These are phyloP conservation scores for Morone chrysops DNA, from an alignment of 2,113 vertebrate species.

Conservation along the genomic window DNA sequence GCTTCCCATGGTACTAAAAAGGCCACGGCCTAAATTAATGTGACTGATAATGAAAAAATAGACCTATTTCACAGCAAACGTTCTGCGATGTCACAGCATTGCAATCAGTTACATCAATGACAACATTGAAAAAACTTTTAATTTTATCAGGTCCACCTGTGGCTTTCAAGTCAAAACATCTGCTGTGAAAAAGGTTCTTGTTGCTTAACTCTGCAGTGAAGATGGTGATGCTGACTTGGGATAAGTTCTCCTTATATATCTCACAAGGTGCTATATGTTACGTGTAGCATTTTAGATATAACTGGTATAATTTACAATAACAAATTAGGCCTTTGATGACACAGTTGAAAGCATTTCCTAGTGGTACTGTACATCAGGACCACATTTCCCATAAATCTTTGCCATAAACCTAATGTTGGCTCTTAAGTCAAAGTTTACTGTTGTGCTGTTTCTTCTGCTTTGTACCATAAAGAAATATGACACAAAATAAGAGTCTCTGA, in stretches of 20 bases:
- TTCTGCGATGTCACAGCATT: background rate
- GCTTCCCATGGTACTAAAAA: background rate
- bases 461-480: too few relatives aligned
- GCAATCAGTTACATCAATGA: too few relatives aligned
- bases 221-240: slow-evolving; percentile 14
- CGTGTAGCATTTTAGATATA: background rate
- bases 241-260: background rate
- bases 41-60: background rate
- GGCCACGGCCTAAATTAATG: background rate
- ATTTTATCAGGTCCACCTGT: background rate
- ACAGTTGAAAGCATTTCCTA: background rate
- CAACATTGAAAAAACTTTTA: background rate
- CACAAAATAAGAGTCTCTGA: too few relatives aligned
- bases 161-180: background rate
- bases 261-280: background rate
- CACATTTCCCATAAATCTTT: background rate
- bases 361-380: background rate
- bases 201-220: background rate
- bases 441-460: too few relatives aligned
- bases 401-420: background rate
- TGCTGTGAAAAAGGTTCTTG: background rate
- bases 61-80: background rate
- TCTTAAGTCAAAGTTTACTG: background rate
- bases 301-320: background rate
- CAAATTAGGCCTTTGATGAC: background rate